Percentiles rank a stretch among this genome's conserved stretches.
phyloP scores from a whole-genome alignment of 2,113 vertebrate genomes.

The Pituophis catenifer region DNA sequence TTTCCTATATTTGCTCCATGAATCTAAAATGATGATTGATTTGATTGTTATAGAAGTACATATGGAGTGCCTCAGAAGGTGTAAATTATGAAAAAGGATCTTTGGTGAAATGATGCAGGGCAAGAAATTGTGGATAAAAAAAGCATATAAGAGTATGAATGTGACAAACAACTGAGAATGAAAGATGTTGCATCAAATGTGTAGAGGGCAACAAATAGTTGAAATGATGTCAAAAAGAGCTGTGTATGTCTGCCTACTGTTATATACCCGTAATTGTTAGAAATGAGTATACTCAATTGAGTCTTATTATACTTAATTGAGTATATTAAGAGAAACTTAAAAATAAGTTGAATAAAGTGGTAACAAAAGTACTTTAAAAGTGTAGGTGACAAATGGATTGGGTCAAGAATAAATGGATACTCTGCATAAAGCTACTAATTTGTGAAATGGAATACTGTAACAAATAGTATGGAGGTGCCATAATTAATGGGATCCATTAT shows the following conservation, averaged over 20 bases:
- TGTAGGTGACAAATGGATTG: not conserved
- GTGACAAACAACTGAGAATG: not conserved
- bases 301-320: too few relatives aligned
- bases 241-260: not conserved
- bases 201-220: not conserved
- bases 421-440: not conserved
- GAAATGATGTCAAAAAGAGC: not conserved
- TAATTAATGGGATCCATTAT: not conserved
- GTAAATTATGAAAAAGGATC: not conserved
- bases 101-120: not conserved
- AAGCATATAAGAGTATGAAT: not conserved
- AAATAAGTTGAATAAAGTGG: not conserved
- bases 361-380: not conserved
- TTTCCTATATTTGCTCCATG: not conserved
- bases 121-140: not conserved
- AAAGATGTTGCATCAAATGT: not conserved
- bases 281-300: not conserved
- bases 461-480: not conserved
- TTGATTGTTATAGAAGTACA: not conserved
- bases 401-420: not conserved
- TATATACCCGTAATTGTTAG: not conserved
- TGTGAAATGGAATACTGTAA: not conserved
- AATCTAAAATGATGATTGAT: not conserved
- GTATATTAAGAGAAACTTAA: not conserved
- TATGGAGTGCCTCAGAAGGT: not conserved